phyloP scores from a whole-genome alignment of 2,113 vertebrate genomes.

The Myotis davidii region DNA sequence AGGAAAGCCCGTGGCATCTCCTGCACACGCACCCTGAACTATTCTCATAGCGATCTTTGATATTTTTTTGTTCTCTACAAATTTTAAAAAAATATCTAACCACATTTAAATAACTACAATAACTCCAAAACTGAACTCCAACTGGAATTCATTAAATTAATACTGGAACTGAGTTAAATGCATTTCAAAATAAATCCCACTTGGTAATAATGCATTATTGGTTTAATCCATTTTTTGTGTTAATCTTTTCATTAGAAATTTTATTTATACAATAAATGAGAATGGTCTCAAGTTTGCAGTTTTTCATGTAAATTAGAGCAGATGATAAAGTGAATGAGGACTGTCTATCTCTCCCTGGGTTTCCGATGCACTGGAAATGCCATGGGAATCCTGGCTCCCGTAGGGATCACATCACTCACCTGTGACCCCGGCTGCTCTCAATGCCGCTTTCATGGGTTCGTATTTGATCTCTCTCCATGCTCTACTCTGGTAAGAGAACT shows the following conservation, averaged over 20 bases:
- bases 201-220: background rate
- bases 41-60: background rate
- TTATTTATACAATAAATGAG: background rate
- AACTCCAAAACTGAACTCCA: background rate
- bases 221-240: background rate
- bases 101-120: background rate
- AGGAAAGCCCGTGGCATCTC: background rate
- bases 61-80: background rate
- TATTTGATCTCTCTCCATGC: background rate
- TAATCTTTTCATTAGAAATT: background rate
- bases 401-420: background rate
- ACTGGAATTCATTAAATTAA: background rate
- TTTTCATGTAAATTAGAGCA: background rate
- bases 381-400: background rate
- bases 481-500: background rate
- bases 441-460: background rate
- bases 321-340: background rate
- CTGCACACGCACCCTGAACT: fast-evolving
- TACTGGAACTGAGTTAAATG: background rate
- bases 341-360: background rate
- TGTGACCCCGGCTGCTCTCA: background rate
- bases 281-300: background rate
- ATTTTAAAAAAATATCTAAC: background rate
- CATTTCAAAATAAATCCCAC: background rate
- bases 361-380: background rate